These are phyloP conservation scores for Drosophila lini DNA, from an alignment of 1,140 invertebrate species.

Conservation along the genomic window DNA sequence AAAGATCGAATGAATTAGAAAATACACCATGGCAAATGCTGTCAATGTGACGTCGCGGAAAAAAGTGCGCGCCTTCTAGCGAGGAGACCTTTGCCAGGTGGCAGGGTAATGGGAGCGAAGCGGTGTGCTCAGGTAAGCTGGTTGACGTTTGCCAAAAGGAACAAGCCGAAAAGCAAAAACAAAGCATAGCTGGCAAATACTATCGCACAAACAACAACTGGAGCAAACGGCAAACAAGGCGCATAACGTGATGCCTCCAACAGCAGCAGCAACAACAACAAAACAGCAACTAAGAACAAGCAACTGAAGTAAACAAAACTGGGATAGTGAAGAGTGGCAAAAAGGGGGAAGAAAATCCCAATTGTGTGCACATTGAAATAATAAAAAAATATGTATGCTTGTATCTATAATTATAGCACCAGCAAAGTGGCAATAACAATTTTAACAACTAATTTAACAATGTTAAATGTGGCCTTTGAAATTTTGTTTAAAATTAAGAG, in stretches of 20 bases:
- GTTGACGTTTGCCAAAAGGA: background rate
- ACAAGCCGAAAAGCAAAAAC: slow-evolving; percentile 5
- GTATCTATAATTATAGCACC: background rate
- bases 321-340: background rate
- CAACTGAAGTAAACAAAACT: slow-evolving; percentile 6
- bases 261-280: slow-evolving; percentile 1
- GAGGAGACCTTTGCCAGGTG: background rate
- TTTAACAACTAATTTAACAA: slow-evolving; percentile 5
- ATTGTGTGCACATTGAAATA: slow-evolving; percentile 12
- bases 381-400: background rate
- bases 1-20: background rate
- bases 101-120: background rate
- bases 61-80: background rate
- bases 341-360: background rate
- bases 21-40: background rate
- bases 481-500: slow-evolving; percentile 6
- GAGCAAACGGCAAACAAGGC: slow-evolving; percentile 2
- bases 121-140: background rate
- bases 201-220: slow-evolving; percentile 1
- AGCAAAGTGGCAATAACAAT: slow-evolving; percentile 1
- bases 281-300: background rate
- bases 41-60: slow-evolving; percentile 8
- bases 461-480: slow-evolving; percentile 25
- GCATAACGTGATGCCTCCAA: slow-evolving; percentile 4
- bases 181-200: slow-evolving; percentile 7